A percentile compares a stretch with the other conserved stretches of the same genome.
Evolutionary conservation across 2,113 vertebrate species (phyloP).

Genomic region (Epinephelus cyanopodus): DNA sequence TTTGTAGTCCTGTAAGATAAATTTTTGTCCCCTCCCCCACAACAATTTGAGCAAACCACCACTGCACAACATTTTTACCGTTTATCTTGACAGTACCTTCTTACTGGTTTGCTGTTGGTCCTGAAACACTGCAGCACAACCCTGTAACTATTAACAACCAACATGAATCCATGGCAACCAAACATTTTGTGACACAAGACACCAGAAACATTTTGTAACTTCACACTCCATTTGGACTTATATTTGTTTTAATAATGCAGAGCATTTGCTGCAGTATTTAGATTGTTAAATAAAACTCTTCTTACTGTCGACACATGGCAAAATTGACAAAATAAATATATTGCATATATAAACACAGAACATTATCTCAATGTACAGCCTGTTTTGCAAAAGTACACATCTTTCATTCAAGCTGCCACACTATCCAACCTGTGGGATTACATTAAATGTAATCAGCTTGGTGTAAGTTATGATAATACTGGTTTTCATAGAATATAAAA

Average conservation of each 20-base stretch:
- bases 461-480: not conserved
- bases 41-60: too few species aligned
- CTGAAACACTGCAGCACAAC: too few species aligned
- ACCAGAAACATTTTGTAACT: not conserved
- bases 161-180: not conserved
- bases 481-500: not conserved
- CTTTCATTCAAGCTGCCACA: constrained; percentile 15
- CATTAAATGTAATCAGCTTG: not conserved
- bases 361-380: not conserved
- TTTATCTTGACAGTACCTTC: too few species aligned
- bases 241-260: constrained; percentile 15
- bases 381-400: not conserved
- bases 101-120: too few species aligned
- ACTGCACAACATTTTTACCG: too few species aligned
- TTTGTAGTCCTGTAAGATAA: too few species aligned
- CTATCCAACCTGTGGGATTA: not conserved
- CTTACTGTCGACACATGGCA: not conserved
- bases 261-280: not conserved
- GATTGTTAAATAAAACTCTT: not conserved
- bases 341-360: constrained; percentile 7
- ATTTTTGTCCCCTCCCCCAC: too few species aligned
- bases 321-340: constrained; percentile 42
- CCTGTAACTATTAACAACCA: not conserved
- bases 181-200: not conserved
- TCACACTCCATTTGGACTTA: not conserved